Conservation (phyloP, 2,797 vertebrate genomes). For the Sebastes alutus region DNA sequence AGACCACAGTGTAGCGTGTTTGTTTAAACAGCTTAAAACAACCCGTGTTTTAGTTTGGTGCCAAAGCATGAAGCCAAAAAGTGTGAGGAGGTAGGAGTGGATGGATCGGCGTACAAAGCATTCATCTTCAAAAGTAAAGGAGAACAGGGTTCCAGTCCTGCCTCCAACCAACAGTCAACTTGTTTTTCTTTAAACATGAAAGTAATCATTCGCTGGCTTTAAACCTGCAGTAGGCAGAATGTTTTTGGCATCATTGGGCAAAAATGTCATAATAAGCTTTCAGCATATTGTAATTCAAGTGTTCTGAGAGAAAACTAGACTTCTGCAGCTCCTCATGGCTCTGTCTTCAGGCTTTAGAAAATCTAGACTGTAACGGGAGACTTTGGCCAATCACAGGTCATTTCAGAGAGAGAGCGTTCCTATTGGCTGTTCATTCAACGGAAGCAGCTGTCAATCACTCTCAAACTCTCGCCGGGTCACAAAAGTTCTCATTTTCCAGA, state of each 20-base stretch:
- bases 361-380: no score
- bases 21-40: slow-evolving; percentile 12
- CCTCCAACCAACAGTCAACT: not conserved
- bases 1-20: not conserved
- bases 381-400: no score
- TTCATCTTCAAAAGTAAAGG: not conserved
- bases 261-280: rapidly evolving
- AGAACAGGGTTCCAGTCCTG: not conserved
- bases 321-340: no score
- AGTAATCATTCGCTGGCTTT: not conserved
- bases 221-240: not conserved
- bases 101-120: not conserved
- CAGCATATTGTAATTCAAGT: no score
- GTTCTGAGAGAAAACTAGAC: no score
- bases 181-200: not conserved
- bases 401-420: no score
- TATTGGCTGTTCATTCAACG: no score
- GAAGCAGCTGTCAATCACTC: no score
- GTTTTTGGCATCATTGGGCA: no score
- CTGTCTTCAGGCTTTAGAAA: no score
- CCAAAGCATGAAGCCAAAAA: not conserved
- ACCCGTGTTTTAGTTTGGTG: slow-evolving; percentile 1
- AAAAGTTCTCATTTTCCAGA: no score
- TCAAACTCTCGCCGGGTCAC: no score
- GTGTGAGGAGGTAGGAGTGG: not conserved